A percentile compares a stretch with the other conserved stretches of the same genome.
Conservation (phyloP, 92 coral and sea anemone genomes). For the Ricordea florida region DNA sequence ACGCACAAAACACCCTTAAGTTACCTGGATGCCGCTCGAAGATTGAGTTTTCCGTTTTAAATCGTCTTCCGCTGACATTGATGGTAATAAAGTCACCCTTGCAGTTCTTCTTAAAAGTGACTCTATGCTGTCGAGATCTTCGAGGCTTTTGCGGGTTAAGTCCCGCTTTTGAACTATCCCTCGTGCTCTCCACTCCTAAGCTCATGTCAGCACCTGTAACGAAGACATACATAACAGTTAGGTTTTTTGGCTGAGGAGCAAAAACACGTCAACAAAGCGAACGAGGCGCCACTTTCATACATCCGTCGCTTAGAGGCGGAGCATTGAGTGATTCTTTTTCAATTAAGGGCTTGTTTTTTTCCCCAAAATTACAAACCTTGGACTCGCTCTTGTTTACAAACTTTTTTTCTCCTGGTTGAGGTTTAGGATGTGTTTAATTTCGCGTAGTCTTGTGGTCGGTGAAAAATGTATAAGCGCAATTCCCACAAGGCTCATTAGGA, state of each 20-base stretch:
- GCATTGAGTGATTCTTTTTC: neutral
- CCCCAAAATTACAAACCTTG: neutral
- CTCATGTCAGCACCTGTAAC: too few species aligned
- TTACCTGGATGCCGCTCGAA: conserved; percentile 92
- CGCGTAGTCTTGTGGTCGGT: conserved; percentile 1
- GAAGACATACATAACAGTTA: too few species aligned
- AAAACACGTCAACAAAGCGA: too few species aligned
- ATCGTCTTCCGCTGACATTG: conserved; percentile 93
- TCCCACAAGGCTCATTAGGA: conserved; percentile 22
- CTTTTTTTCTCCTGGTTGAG: neutral
- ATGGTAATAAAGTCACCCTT: conserved; percentile 56
- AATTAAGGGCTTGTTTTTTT: neutral
- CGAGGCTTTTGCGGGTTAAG: neutral
- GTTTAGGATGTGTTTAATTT: conserved; percentile 8
- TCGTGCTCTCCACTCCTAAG: too few species aligned
- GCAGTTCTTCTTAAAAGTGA: conserved; percentile 1
- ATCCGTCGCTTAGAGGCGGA: too few species aligned
- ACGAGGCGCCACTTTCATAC: too few species aligned
- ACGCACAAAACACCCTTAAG: neutral
- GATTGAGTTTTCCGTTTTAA: conserved; percentile 67
- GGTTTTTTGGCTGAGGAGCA: too few species aligned
- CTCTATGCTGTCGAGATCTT: neutral
- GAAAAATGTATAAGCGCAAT: neutral
- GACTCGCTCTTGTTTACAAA: neutral
- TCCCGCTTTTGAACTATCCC: too few species aligned